A percentile compares a stretch with the other conserved stretches of the same genome.
These are phyloP conservation scores for Bacillus rossius DNA, from an alignment of 1,140 invertebrate genomes.

Conservation along the genomic window DNA sequence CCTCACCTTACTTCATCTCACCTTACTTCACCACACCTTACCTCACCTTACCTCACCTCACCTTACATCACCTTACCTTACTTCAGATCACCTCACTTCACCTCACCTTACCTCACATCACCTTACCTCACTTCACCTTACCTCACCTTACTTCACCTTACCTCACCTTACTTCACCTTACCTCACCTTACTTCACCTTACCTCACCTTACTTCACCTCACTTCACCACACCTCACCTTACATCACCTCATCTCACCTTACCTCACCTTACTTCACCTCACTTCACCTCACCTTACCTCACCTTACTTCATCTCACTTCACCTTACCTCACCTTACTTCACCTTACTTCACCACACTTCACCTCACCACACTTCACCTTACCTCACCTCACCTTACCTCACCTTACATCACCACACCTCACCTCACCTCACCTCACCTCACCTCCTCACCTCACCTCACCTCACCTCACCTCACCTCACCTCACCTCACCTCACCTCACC, in stretches of 20 bases:
- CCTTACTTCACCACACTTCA: no score
- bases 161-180: no score
- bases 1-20: neutral
- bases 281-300: no score
- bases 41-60: neutral
- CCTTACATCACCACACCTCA: neutral
- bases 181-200: no score
- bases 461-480: neutral
- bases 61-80: neutral
- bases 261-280: no score
- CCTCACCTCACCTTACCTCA: neutral
- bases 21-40: neutral
- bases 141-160: no score
- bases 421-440: neutral
- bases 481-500: neutral
- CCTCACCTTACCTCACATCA: neutral
- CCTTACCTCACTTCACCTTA: neutral
- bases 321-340: no score
- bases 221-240: no score
- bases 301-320: no score
- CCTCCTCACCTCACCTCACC: neutral
- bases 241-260: no score
- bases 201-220: no score
- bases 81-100: neutral
- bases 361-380: no score